These are phyloP conservation scores for Papilio demoleus DNA, from an alignment of 2,888 invertebrate species.

Conservation along the genomic window DNA sequence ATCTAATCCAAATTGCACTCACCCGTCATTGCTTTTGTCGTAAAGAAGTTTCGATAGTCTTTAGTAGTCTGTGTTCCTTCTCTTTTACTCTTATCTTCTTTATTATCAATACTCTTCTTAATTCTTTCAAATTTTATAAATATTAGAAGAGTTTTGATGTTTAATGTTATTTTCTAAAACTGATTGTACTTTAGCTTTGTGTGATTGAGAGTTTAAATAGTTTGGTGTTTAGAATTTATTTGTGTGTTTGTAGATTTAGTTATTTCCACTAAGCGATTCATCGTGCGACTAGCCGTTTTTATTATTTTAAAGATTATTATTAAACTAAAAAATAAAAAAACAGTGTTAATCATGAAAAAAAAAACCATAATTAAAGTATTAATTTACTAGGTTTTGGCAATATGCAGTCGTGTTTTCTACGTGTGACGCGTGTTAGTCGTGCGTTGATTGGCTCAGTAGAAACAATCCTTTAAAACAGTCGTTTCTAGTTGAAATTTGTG, in stretches of 20 bases:
- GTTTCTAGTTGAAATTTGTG: too few relatives aligned
- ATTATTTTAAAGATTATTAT: too few relatives aligned
- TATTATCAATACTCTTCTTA: slow-evolving; percentile 60
- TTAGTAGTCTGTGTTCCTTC: slow-evolving; percentile 82
- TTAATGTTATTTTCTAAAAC: slow-evolving; percentile 5
- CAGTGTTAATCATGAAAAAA: too few relatives aligned
- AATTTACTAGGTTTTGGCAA: too few relatives aligned
- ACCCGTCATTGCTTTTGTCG: slow-evolving; percentile 71
- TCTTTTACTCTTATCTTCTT: slow-evolving; percentile 72
- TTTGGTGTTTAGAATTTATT: slow-evolving; percentile 34
- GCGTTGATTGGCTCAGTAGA: too few relatives aligned
- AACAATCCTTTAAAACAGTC: too few relatives aligned
- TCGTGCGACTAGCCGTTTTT: too few relatives aligned
- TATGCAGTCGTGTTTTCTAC: too few relatives aligned
- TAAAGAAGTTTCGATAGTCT: slow-evolving; percentile 55
- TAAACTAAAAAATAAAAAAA: too few relatives aligned
- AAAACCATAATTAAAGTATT: too few relatives aligned
- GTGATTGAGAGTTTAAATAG: slow-evolving; percentile 28
- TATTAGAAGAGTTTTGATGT: slow-evolving; percentile 16
- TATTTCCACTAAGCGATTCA: neutral
- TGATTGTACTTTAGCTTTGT: slow-evolving; percentile 33
- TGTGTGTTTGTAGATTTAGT: slow-evolving; percentile 18
- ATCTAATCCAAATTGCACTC: slow-evolving; percentile 70
- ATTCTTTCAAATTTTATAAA: slow-evolving; percentile 14
- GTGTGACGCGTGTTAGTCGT: too few relatives aligned